A percentile compares a stretch with the other conserved stretches of the same genome.
Conservation (phyloP, 2,888 invertebrate genomes). For the Tetheella fluctuosa region DNA sequence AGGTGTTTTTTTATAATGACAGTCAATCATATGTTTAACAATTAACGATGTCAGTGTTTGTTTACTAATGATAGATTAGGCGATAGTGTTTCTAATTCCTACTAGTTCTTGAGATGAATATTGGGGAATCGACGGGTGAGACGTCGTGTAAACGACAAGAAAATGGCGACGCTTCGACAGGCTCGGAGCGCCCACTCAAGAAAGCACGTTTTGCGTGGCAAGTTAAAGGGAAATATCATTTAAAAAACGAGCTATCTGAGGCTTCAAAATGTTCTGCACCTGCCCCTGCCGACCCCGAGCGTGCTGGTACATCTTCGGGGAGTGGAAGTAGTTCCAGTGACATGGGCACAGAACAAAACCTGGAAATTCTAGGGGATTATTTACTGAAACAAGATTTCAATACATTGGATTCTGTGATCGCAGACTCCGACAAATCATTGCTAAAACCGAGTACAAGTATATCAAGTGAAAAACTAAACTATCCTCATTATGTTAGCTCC, state of each 20-base stretch:
- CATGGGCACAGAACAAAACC: constrained; percentile 63
- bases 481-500: constrained; percentile 64
- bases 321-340: constrained; percentile 44
- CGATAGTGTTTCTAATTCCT: constrained; percentile 31
- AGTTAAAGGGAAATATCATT: constrained; percentile 86
- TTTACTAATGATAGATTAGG: constrained; percentile 71
- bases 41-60: constrained; percentile 81
- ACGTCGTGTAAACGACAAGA: constrained; percentile 80
- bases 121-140: constrained; percentile 66
- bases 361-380: constrained; percentile 69
- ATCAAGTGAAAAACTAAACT: constrained; percentile 50
- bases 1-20: constrained; percentile 55
- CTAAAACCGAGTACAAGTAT: constrained; percentile 53
- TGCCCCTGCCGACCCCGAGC: constrained; percentile 35
- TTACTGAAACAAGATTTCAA: constrained; percentile 68
- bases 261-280: constrained; percentile 31
- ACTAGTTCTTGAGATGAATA: constrained; percentile 63
- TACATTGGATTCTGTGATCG: constrained; percentile 59
- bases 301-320: constrained; percentile 45
- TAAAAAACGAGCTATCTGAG: constrained; percentile 72
- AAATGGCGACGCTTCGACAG: constrained; percentile 78
- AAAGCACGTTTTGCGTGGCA: constrained; percentile 88
- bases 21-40: constrained; percentile 78
- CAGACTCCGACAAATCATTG: constrained; percentile 52
- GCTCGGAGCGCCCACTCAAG: constrained; percentile 85